Conservation (phyloP, 1,140 invertebrate genomes). For the Tetramorium simillimum region DNA sequence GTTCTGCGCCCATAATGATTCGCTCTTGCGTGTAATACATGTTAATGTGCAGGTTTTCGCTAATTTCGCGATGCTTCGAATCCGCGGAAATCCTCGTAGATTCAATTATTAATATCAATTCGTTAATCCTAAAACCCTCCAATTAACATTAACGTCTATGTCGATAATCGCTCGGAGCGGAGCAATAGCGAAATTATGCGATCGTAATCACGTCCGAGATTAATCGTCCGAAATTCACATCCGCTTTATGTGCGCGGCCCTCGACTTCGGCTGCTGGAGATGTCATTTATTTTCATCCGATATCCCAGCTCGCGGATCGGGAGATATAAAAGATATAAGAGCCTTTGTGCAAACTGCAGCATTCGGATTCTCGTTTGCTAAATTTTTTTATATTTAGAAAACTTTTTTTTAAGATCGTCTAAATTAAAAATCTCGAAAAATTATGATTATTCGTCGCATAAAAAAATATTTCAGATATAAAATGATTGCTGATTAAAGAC, state of each 20-base stretch:
- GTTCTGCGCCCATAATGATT: background rate
- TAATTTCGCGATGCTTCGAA: conserved; percentile 17
- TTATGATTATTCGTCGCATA: background rate
- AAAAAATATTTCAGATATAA: background rate
- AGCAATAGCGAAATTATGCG: conserved; percentile 27
- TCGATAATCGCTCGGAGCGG: background rate
- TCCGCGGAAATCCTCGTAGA: background rate
- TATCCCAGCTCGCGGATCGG: background rate
- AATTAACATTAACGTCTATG: conserved; percentile 39
- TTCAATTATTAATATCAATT: conserved; percentile 51
- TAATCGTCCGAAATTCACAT: conserved; percentile 37
- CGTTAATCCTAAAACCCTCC: conserved; percentile 24
- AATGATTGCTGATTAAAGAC: background rate
- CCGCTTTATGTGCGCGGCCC: background rate
- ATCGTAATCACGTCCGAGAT: conserved; percentile 33
- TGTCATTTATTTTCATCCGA: conserved; percentile 36
- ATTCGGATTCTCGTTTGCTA: background rate
- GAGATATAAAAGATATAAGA: background rate
- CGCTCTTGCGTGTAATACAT: conserved; percentile 15
- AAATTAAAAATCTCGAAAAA: background rate
- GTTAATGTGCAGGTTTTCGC: conserved; percentile 45
- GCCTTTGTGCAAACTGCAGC: background rate
- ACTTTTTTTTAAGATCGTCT: too few species aligned
- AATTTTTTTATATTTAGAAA: background rate
- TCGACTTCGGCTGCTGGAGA: background rate